Evolutionary conservation across 2,888 invertebrate genomes (phyloP), one percentile per base, ranked within the genome.

Genomic region (Lapara coniferarum): DNA sequence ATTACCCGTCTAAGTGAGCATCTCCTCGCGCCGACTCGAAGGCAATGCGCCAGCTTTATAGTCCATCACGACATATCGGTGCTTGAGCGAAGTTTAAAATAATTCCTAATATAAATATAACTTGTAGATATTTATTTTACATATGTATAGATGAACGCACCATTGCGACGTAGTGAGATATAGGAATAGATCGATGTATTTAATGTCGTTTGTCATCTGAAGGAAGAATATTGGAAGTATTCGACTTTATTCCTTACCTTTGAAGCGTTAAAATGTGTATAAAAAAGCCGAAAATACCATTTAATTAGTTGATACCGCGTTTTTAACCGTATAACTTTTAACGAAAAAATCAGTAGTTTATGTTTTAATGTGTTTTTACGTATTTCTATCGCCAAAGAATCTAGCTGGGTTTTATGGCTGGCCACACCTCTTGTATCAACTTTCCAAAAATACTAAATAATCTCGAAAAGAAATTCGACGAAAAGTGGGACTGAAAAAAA

Each of bases 41-140:
- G 37, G 53, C 59, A 57, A 49, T 14, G 66, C 69, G 57, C 52
- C 66, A 56, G 49, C 57, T 71, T 77, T 73, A 73, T 90, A 91
- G 91, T 92, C 91, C 91, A 92, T 89, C 84, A 89, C 83, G 83
- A 93, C 92, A 93, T 93, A 93, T 93, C 93, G 93, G 93, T 93
- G 93, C 93, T 93, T 92, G 87, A 83, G 85, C 85, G 86, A 85
- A 86, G 86, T 83, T 78, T 72, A 78, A 72, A 70, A 81, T 81
- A 83, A 89, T 89, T 88, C 88, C 88, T 91, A 89, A 85, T 85
- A 84, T 85, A 81, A 49, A 83, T 82, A 80, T 81, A 81, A 79
- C 74, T 84, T 63, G 63, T 63, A 63, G 81, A 85, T 85, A 81
- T 75, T 79, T 79, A 78, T 75, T 74, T 73, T 78, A 76, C 80